Evolutionary conservation across 1,140 invertebrate species (phyloP).

Genomic region (Cydia fagiglandana): DNA sequence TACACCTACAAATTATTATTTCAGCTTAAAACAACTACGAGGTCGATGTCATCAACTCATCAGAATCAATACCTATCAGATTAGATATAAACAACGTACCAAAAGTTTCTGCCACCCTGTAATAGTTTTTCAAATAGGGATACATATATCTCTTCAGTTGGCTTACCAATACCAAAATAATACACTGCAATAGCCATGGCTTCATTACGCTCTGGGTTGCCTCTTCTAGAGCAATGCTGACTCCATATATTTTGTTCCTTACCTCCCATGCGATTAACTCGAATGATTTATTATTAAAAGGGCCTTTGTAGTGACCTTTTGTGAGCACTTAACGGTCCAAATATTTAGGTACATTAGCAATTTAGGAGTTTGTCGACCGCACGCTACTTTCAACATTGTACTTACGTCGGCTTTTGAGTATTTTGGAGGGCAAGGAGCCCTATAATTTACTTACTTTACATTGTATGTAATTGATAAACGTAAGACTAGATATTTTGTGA

Average conservation of each 20-base stretch:
- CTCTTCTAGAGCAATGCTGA: conserved; percentile 14
- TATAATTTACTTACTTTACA: conserved; percentile 13
- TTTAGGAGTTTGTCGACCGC: conserved; percentile 34
- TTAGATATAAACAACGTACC: too few relatives aligned
- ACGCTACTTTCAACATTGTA: conserved; percentile 21
- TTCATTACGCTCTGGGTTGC: background rate
- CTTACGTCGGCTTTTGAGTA: conserved; percentile 4
- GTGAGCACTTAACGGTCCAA: conserved; percentile 42
- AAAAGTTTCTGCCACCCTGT: too few relatives aligned
- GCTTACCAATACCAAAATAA: too few relatives aligned
- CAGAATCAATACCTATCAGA: too few relatives aligned
- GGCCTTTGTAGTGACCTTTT: conserved; percentile 46
- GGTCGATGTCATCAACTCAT: too few relatives aligned
- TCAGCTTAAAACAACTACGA: too few relatives aligned
- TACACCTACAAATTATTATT: too few relatives aligned
- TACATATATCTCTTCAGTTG: too few relatives aligned
- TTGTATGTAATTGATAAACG: conserved; percentile 20
- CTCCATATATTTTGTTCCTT: conserved; percentile 37
- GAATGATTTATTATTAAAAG: conserved; percentile 56
- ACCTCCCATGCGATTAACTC: conserved; percentile 40
- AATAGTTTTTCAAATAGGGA: too few relatives aligned
- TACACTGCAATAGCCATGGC: background rate
- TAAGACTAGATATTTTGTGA: background rate
- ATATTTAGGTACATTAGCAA: conserved; percentile 36
- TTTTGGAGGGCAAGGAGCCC: background rate